Base-by-base conservation (phyloP, 2,113 vertebrate genomes). In the Trematocara stigmaticum region DNA sequence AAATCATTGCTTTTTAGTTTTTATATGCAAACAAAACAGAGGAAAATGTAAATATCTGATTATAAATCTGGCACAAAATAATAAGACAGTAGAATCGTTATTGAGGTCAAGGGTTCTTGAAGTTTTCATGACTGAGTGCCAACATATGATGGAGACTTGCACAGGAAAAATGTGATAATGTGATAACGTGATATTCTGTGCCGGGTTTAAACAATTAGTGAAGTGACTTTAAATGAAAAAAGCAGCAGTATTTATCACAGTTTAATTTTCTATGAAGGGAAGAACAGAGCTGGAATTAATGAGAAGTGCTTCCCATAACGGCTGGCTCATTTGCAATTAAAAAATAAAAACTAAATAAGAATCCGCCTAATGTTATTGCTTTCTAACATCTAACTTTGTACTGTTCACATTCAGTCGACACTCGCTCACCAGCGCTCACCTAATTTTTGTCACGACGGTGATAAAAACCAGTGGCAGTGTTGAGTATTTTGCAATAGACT, bases 361-460 rank as follows among this genome's bases (percentile, higher is more conserved):
- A 69, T 13, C 2, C 34, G 7, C n/a, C 64, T 42, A 20, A 71
- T 16, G 69, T 18, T 76, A 18, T 31, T 49, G 23, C 23, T n/a
- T 5, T 1, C 23, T n/a, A 49, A n/a, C 23, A 0, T 49, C 42
- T 31, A 49, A 49, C 69, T 5, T 7, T 49, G 9, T 11, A 16
- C 15, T 7, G 15, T 18, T 3, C 42, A n/a, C 42, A 1, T 31
- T 7, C 42, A 76, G 15, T 0, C 1, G 10, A 49, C 23, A n/a
- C 69, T 10, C 2, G 0, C 15, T 71, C 10, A 8, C 20, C 20
- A 10, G 23, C 23, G 20, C 66, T 76, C 3, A 4, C 9, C 26
- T 49, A 12, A 76, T 49, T 76, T 49, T 11, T 76, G 69, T 18
- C 9, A 49, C 4, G 1, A 3, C 1, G 15, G 45, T 5, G 45